Percentiles rank a stretch among this genome's conserved stretches.
Conservation (phyloP, 2,113 vertebrate genomes). For the Turnix velox region DNA sequence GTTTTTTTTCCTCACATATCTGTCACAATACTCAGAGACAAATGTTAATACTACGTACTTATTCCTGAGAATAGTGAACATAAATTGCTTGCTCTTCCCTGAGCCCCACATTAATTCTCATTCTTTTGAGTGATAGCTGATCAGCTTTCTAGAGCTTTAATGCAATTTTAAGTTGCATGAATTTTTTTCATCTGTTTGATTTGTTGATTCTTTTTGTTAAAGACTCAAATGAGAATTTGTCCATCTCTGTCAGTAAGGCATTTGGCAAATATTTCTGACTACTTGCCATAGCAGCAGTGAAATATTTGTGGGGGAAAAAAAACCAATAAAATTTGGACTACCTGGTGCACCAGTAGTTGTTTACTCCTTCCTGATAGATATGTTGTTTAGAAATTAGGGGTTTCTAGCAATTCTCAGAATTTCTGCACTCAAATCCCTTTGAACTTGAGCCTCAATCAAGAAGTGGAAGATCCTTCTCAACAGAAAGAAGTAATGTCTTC, state of each 20-base stretch:
- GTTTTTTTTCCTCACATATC: background rate
- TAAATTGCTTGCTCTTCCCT: background rate
- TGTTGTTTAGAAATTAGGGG: background rate
- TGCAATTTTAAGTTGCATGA: background rate
- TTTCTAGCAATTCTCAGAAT: background rate
- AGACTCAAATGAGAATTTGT: background rate
- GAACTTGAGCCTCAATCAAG: background rate
- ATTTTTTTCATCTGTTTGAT: background rate
- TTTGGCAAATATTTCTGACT: background rate
- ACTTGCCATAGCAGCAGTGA: background rate
- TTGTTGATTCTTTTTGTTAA: background rate
- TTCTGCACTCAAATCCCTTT: background rate
- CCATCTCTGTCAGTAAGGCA: background rate
- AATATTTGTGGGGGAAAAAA: background rate
- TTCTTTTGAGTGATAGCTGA: background rate
- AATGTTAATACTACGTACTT: background rate
- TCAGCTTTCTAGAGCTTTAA: background rate
- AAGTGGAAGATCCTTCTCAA: background rate
- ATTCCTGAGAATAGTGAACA: background rate
- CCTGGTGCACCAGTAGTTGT: background rate
- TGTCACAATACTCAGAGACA: background rate
- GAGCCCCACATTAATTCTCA: background rate
- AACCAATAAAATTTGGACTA: fast-evolving
- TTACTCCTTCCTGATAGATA: background rate
- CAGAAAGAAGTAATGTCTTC: background rate